A percentile compares a stretch with the other conserved stretches of the same genome.
Evolutionary conservation across 2,888 invertebrate genomes (phyloP).

Genomic region (Acrocyrtus sp.): DNA sequence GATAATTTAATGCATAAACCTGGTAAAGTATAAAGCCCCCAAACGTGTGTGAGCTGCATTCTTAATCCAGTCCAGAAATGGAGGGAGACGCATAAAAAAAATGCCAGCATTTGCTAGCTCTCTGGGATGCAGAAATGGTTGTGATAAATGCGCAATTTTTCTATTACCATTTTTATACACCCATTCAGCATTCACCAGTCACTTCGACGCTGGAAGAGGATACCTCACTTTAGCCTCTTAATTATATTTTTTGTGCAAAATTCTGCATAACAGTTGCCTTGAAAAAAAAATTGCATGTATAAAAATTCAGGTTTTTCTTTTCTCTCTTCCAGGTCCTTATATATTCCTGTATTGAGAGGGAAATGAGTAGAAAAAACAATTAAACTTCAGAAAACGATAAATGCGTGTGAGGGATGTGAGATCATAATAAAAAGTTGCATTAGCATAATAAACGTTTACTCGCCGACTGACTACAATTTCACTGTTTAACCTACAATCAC

Average conservation of each 20-base stretch:
- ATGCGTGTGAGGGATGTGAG: constrained; percentile 42
- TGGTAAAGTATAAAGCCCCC: not conserved
- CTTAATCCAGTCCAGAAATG: constrained; percentile 14
- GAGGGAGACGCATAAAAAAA: not conserved
- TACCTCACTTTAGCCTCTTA: no score
- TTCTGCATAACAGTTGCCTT: no score
- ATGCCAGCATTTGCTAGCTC: not conserved
- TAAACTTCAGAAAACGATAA: not conserved
- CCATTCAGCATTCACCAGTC: not conserved
- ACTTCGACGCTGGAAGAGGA: no score
- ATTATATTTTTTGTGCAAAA: no score
- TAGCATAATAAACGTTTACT: constrained; percentile 55
- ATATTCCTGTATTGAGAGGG: no score
- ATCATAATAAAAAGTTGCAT: constrained; percentile 52
- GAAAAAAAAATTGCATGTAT: no score
- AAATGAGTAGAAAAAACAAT: no score
- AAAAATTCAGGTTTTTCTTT: no score
- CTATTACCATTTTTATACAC: not conserved
- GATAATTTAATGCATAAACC: not conserved
- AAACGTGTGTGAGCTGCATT: constrained; percentile 24
- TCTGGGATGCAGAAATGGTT: no score
- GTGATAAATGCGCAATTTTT: not conserved
- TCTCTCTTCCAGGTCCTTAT: no score
- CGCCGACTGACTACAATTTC: constrained; percentile 34
- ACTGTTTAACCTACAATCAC: not conserved